Evolutionary conservation across 2,888 invertebrate genomes (phyloP), one percentile per base, ranked within the genome.

Genomic region (Ligdia adustata): DNA sequence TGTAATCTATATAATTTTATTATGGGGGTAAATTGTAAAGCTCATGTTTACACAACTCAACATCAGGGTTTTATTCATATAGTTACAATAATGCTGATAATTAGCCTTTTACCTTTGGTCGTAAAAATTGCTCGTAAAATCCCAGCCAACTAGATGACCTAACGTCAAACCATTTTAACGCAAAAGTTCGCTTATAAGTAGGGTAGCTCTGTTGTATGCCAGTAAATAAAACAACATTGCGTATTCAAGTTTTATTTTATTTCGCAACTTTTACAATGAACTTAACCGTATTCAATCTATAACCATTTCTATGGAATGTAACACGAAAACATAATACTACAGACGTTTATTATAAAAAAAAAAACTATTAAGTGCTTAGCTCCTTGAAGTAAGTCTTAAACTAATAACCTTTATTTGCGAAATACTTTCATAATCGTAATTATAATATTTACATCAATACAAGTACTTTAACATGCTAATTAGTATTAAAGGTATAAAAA

Each of bases 301-400:
- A 64, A 64, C 55, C 61, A 61, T 65, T 62, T 64, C 53, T 64
- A 73, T 72, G 85, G 85, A 85, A 85, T 85, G 85, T 84, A 78
- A 76, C 66, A 69, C 79, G 69, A 75, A 71, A 57, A 44, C 32
- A 74, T 73, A 73, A 75, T 74, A 74, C 73, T 80, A 78, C 57
- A 65, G 64, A 65, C 65, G 61, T 70, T 68, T 60, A 62, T 63
- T 57, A 64, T 59, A 6, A 22, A 4, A n/a, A n/a, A 66, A 65
- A 69, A 41, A 47, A 37, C 47, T 37, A 37, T 20, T 14, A 27
- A 64, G 61, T 71, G 66, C 66, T 69, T 66, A 61, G 65, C 68
- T 66, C 67, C 56, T 59, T 54, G 55, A 60, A 67, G 64, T 66
- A 60, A 67, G 64, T 66, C 60, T 52, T 59, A 66, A 46, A 66